Percentiles rank a stretch among this genome's conserved stretches.
Conservation (phyloP, 1,140 invertebrate species). For the Wasmannia auropunctata region DNA sequence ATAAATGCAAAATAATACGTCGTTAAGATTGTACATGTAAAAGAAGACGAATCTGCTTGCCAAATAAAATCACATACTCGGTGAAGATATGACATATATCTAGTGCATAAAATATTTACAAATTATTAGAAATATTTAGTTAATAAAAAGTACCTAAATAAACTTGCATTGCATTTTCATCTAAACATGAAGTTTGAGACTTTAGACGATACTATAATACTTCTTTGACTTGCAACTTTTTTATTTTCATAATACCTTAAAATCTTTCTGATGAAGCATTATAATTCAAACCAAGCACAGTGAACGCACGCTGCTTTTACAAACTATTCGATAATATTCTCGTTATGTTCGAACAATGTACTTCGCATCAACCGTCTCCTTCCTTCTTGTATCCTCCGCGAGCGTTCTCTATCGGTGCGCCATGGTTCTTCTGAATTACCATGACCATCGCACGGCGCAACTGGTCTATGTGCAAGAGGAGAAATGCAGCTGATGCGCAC, state of each 20-base stretch:
- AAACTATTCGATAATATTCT: slow-evolving; percentile 47
- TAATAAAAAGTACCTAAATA: neutral
- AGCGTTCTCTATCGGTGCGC: slow-evolving; percentile 30
- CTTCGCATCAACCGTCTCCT: neutral
- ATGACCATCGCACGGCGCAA: slow-evolving; percentile 79
- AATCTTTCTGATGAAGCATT: neutral
- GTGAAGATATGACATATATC: neutral
- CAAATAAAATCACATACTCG: neutral
- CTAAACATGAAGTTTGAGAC: neutral
- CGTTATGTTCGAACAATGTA: slow-evolving; percentile 13
- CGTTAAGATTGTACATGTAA: neutral
- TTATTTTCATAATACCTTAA: neutral
- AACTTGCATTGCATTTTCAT: neutral
- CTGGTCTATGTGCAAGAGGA: slow-evolving; percentile 75
- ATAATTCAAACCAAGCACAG: neutral
- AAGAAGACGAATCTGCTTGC: neutral
- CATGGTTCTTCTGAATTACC: slow-evolving; percentile 80
- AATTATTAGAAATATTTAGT: neutral
- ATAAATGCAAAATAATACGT: too few species aligned
- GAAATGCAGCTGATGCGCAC: slow-evolving; percentile 82
- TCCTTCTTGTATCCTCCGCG: slow-evolving; percentile 9
- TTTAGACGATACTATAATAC: neutral
- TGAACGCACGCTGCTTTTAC: neutral
- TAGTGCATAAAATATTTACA: too few species aligned
- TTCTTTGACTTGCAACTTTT: neutral